A percentile compares a stretch with the other conserved stretches of the same genome.
Evolutionary conservation across 2,797 vertebrate species (phyloP).

Genomic region (Channa striata): DNA sequence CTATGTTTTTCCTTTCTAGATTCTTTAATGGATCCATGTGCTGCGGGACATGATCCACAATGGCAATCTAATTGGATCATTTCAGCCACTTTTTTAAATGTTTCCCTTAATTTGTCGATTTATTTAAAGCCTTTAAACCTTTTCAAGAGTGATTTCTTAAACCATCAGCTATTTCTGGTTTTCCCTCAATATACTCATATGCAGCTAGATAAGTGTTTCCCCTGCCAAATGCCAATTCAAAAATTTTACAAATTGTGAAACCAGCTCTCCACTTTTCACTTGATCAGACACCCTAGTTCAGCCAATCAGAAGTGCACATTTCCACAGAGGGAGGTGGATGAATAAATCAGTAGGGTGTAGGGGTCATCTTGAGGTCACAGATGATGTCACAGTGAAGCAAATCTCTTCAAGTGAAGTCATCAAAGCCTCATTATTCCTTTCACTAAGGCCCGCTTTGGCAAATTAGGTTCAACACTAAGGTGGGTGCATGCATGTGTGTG

Average conservation of each 20-base stretch:
- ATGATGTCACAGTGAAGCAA: conserved; percentile 58
- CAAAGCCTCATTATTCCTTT: conserved; percentile 78
- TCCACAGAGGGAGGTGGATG: conserved; percentile 11
- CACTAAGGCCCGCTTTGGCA: conserved; percentile 49
- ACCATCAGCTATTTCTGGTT: conserved; percentile 24
- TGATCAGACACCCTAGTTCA: conserved; percentile 21
- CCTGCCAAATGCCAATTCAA: conserved; percentile 6
- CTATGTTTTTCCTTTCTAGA: neutral
- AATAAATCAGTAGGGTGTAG: conserved; percentile 38
- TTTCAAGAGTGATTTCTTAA: conserved; percentile 18
- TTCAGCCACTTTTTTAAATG: conserved; percentile 3
- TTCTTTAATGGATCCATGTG: neutral
- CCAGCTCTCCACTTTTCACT: conserved; percentile 5
- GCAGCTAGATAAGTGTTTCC: conserved; percentile 12
- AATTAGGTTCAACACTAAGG: conserved; percentile 71
- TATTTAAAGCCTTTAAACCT: neutral
- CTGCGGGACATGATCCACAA: too few species aligned
- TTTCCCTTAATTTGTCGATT: conserved; percentile 8
- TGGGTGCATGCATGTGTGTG: conserved; percentile 23
- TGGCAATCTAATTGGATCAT: conserved; percentile 4
- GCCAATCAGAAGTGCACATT: conserved; percentile 45
- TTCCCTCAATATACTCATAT: conserved; percentile 21
- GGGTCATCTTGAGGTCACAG: conserved; percentile 58
- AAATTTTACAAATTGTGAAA: conserved; percentile 13
- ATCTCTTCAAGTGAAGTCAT: conserved; percentile 69